Evolutionary conservation across 2,113 vertebrate genomes (phyloP).

Genomic region (Craseonycteris thonglongyai): DNA sequence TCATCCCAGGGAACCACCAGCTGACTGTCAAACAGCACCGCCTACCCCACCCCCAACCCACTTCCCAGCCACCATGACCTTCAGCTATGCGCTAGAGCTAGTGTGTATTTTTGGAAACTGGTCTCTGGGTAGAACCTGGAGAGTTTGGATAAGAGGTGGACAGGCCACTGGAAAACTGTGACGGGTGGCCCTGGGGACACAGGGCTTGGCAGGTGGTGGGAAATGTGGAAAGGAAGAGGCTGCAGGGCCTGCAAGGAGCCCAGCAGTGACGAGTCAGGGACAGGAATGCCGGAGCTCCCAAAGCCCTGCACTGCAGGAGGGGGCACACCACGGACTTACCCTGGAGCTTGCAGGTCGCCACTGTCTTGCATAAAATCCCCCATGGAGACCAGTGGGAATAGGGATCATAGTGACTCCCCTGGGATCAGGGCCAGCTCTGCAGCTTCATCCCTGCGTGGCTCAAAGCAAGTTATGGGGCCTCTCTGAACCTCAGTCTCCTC

Average conservation of each 20-base stretch:
- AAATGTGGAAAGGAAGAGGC: background rate
- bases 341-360: background rate
- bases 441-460: fast-evolving
- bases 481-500: background rate
- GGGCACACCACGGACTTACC: too few relatives aligned
- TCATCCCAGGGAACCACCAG: background rate
- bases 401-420: background rate
- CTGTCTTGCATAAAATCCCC: background rate
- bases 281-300: fast-evolving
- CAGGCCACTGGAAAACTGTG: background rate
- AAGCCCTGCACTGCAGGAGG: fast-evolving
- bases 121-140: conserved; percentile 11
- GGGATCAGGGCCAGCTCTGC: background rate
- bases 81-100: background rate
- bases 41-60: background rate
- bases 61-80: background rate
- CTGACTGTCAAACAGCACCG: background rate
- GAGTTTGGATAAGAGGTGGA: background rate
- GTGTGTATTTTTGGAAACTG: background rate
- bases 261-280: background rate
- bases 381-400: fast-evolving
- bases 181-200: background rate
- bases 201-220: background rate
- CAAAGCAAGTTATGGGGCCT: background rate
- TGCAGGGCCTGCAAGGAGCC: fast-evolving